Evolutionary conservation across 2,113 vertebrate species (phyloP).

Genomic region (Engraulis encrasicolus): DNA sequence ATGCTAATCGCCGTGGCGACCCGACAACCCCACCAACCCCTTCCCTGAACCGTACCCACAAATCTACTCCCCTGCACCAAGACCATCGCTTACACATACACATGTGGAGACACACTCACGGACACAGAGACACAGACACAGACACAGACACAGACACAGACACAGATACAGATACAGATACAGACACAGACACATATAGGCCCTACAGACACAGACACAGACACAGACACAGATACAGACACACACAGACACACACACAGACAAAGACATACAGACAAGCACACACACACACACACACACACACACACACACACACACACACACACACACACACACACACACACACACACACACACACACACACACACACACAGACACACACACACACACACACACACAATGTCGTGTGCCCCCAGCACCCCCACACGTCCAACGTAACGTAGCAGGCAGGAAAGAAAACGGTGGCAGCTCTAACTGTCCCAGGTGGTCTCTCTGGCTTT

Average conservation of each 20-base stretch:
- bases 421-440: constrained; percentile 58
- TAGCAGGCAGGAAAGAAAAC: constrained; percentile 57
- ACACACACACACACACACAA: no score
- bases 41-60: background rate
- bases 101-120: background rate
- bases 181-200: no score
- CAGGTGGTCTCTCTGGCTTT: constrained; percentile 72
- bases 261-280: no score
- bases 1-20: constrained; percentile 76
- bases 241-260: background rate
- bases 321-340: no score
- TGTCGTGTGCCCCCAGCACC: background rate
- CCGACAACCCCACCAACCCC: constrained; percentile 34
- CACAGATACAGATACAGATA: no score
- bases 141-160: no score
- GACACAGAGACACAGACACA: no score
- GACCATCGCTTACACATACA: background rate
- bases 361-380: no score
- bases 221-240: background rate
- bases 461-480: constrained; percentile 69
- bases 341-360: background rate
- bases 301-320: background rate
- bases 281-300: background rate
- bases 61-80: background rate
- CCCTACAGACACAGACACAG: no score